A percentile compares a stretch with the other conserved stretches of the same genome.
Conservation (phyloP, 2,888 invertebrate genomes). For the Diarsia brunnea region DNA sequence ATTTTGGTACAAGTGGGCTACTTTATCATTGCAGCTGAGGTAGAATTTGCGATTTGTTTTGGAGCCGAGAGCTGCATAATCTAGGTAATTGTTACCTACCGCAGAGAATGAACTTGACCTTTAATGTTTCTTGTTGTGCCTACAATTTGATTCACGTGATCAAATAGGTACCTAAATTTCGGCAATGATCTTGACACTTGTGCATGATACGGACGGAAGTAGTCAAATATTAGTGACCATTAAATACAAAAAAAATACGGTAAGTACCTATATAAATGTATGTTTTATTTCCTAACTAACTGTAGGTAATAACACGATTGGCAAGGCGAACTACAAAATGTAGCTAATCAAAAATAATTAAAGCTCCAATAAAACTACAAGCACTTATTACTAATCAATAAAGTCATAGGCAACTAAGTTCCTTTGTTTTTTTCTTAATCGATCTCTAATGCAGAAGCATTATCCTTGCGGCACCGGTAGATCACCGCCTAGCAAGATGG, state of each 20-base stretch:
- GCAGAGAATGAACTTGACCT: background rate
- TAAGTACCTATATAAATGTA: background rate
- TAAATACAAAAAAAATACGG: conserved; percentile 5
- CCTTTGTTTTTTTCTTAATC: background rate
- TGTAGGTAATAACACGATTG: background rate
- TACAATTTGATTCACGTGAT: conserved; percentile 1
- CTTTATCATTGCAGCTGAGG: background rate
- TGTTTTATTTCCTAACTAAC: conserved; percentile 23
- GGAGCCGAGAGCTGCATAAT: background rate
- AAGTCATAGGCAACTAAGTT: background rate
- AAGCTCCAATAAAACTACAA: background rate
- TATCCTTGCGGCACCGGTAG: no score
- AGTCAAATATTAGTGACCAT: conserved; percentile 7
- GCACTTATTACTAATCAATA: background rate
- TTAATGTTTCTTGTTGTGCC: background rate
- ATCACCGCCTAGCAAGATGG: background rate
- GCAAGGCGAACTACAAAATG: conserved; percentile 28
- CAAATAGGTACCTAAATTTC: background rate
- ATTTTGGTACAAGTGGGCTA: no score
- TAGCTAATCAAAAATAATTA: background rate
- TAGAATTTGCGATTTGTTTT: background rate
- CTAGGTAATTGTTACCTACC: background rate
- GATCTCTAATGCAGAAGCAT: background rate
- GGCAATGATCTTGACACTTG: conserved; percentile 45
- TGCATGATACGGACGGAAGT: conserved; percentile 12